A percentile compares a stretch with the other conserved stretches of the same genome.
Conservation (phyloP, 2,888 invertebrate genomes). For the Amitus sp. region DNA sequence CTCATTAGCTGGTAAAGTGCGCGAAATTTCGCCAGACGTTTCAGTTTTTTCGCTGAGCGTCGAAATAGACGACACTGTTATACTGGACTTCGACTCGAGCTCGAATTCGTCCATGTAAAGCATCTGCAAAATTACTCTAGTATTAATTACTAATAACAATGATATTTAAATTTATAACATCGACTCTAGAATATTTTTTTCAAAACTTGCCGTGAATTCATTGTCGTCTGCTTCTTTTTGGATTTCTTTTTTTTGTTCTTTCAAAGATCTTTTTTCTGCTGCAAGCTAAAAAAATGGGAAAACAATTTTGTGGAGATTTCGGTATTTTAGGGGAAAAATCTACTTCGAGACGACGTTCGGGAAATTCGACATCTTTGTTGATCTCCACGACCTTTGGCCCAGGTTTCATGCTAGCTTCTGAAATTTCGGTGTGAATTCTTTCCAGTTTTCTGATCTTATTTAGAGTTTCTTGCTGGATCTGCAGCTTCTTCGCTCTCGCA, state of each 20-base stretch:
- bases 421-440: slow-evolving; percentile 71
- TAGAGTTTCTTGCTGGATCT: slow-evolving; percentile 44
- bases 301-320: not conserved
- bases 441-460: slow-evolving; percentile 43
- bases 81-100: not conserved
- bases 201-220: slow-evolving; percentile 46
- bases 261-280: too few relatives aligned
- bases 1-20: slow-evolving; percentile 56
- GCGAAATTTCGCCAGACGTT: slow-evolving; percentile 45
- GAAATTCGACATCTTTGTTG: slow-evolving; percentile 69
- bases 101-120: slow-evolving; percentile 5
- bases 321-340: not conserved
- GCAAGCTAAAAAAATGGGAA: slow-evolving; percentile 14
- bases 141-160: not conserved
- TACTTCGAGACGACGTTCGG: slow-evolving; percentile 71
- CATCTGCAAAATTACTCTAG: slow-evolving; percentile 6
- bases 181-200: too few relatives aligned
- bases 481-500: slow-evolving; percentile 50
- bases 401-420: slow-evolving; percentile 64
- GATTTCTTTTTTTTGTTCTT: slow-evolving; percentile 16
- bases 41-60: slow-evolving; percentile 18
- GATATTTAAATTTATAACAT: too few relatives aligned
- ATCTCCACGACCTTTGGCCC: slow-evolving; percentile 67
- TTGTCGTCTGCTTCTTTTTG: slow-evolving; percentile 39
- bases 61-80: slow-evolving; percentile 12